Evolutionary conservation across 2,797 vertebrate genomes (phyloP).

Genomic region (Hydrocynus forskahlii): DNA sequence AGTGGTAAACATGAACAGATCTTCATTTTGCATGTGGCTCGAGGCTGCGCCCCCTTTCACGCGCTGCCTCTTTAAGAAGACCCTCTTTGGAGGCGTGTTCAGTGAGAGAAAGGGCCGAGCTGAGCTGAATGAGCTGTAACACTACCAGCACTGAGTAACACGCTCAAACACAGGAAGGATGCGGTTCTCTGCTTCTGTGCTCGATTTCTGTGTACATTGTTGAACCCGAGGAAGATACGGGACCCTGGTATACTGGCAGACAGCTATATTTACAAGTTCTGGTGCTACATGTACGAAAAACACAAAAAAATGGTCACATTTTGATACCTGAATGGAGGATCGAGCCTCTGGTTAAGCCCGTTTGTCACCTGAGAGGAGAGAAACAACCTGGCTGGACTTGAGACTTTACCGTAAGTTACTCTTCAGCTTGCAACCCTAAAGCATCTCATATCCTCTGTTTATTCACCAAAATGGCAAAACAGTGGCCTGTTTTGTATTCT

Average conservation of each 20-base stretch:
- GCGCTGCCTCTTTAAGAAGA: constrained; percentile 33
- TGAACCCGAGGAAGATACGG: neutral
- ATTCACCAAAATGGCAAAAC: neutral
- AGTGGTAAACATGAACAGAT: neutral
- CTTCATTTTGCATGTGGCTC: neutral
- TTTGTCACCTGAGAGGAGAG: constrained; percentile 14
- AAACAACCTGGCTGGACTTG: constrained; percentile 13
- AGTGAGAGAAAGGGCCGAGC: constrained; percentile 26
- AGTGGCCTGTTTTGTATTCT: too few species aligned
- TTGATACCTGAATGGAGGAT: neutral
- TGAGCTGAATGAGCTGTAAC: constrained; percentile 21
- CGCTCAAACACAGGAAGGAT: constrained; percentile 51
- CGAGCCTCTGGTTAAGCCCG: neutral
- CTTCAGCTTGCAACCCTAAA: neutral
- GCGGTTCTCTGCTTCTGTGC: constrained; percentile 17
- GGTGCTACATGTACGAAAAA: neutral
- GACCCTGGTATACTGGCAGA: neutral
- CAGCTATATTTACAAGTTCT: neutral
- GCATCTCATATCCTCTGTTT: neutral
- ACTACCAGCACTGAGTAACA: neutral
- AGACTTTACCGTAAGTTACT: constrained; percentile 21
- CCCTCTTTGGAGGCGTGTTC: constrained; percentile 27
- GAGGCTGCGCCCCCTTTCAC: neutral
- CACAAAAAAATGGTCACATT: neutral
- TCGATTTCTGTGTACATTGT: neutral